Conservation (phyloP, 1,140 invertebrate genomes). For the Tetramorium simillimum region DNA sequence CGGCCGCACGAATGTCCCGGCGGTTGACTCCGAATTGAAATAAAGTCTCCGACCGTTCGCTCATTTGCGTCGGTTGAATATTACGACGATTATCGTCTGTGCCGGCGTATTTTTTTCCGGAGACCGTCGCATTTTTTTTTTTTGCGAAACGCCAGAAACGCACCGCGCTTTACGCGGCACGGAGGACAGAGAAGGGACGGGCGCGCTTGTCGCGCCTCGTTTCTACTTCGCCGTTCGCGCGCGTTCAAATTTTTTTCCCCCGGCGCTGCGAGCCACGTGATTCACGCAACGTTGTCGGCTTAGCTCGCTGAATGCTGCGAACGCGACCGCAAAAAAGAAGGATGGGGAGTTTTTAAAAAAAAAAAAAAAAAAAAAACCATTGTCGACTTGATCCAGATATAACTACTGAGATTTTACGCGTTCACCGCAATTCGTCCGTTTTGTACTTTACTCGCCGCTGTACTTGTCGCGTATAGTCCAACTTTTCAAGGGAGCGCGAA, state of each 20-base stretch:
- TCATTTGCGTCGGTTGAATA: background rate
- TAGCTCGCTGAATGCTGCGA: background rate
- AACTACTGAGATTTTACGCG: background rate
- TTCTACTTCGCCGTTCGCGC: slow-evolving; percentile 1
- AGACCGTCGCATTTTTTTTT: background rate
- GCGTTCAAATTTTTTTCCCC: background rate
- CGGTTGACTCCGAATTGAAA: slow-evolving; percentile 19
- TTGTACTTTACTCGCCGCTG: background rate
- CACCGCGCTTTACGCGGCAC: background rate
- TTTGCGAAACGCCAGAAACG: background rate
- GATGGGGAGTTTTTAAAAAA: background rate
- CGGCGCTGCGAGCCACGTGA: background rate
- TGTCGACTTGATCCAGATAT: background rate
- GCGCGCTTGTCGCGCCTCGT: background rate
- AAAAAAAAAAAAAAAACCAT: no score
- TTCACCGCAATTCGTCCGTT: background rate
- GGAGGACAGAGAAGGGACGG: background rate
- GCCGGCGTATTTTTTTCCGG: background rate
- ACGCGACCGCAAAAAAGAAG: background rate
- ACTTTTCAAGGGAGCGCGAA: background rate
- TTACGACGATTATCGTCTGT: background rate
- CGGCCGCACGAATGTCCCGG: background rate
- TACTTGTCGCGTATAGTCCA: no score
- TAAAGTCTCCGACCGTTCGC: background rate
- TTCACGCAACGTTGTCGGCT: slow-evolving; percentile 18